phyloP scores from a whole-genome alignment of 2,797 vertebrate species.

The Sebastes minor region DNA sequence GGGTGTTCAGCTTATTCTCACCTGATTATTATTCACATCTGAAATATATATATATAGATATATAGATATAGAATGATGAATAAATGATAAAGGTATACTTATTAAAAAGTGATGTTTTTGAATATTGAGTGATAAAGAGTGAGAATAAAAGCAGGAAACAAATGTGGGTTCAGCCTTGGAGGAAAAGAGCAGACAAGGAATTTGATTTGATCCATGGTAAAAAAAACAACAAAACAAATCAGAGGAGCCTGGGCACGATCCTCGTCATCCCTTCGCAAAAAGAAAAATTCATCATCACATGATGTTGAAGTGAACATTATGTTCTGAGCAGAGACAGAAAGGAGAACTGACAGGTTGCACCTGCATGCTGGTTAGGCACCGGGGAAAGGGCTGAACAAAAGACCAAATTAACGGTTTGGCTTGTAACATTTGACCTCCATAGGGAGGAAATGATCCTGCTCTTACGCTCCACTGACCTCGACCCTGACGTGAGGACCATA shows the following conservation, averaged over 20 bases:
- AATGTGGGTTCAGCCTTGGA: not conserved
- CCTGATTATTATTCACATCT: constrained; percentile 19
- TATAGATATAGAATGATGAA: constrained; percentile 10
- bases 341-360: not conserved
- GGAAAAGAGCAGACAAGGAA: not conserved
- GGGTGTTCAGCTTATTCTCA: not conserved
- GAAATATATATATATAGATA: not conserved
- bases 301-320: not conserved
- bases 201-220: not conserved
- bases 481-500: too few relatives aligned
- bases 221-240: not conserved
- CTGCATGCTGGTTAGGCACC: not conserved
- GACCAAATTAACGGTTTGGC: not conserved
- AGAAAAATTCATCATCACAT: not conserved
- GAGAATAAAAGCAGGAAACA: not conserved
- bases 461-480: too few relatives aligned
- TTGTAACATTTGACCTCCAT: constrained; percentile 3
- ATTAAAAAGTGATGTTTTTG: not conserved
- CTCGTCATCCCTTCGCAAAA: not conserved
- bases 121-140: not conserved
- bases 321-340: not conserved
- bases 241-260: not conserved
- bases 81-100: not conserved
- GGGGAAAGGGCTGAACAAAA: not conserved
- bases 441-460: not conserved